These are phyloP conservation scores for Calameuta filiformis DNA, from an alignment of 2,888 invertebrate genomes.

Conservation along the genomic window DNA sequence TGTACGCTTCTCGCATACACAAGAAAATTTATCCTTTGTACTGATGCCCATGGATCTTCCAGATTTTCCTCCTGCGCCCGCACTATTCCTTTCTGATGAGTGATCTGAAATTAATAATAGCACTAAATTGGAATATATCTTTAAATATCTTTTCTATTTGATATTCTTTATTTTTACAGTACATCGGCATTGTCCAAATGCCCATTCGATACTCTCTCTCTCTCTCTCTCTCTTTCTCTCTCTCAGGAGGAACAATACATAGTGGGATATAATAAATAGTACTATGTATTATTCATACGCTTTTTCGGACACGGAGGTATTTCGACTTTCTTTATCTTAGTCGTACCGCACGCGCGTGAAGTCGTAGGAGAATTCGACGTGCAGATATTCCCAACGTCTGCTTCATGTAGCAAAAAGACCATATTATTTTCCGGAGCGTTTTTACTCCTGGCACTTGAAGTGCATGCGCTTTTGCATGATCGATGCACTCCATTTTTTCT, in stretches of 20 bases:
- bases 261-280: not conserved
- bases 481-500: not conserved
- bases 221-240: not conserved
- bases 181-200: not conserved
- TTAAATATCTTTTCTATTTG: not conserved
- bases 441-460: not conserved
- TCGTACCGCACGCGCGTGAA: constrained; percentile 23
- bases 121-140: not conserved
- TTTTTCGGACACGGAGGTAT: constrained; percentile 30
- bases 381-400: constrained; percentile 33
- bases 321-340: constrained; percentile 28
- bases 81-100: not conserved
- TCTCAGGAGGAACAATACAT: not conserved
- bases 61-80: not conserved
- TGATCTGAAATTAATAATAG: not conserved
- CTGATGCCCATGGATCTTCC: not conserved
- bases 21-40: not conserved
- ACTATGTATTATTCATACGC: not conserved
- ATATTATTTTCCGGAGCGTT: constrained; percentile 20
- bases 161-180: not conserved
- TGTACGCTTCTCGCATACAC: not conserved
- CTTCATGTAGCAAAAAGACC: constrained; percentile 40
- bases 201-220: not conserved
- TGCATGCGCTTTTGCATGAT: not conserved
- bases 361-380: constrained; percentile 9